These are phyloP conservation scores for Lagria hirta DNA, from an alignment of 2,888 invertebrate species.

Conservation along the genomic window DNA sequence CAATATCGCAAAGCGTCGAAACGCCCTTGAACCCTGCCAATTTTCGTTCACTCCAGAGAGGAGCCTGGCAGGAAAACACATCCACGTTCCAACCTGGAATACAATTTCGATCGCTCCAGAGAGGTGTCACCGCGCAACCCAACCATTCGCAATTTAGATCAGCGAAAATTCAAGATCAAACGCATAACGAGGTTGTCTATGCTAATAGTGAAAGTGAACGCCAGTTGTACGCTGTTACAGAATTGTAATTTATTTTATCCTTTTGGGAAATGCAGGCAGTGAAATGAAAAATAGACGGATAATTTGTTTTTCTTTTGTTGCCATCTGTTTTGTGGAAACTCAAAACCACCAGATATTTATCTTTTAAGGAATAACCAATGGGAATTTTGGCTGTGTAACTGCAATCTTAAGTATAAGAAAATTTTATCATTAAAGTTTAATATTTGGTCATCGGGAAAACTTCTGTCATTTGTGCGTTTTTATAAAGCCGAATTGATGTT, in stretches of 20 bases:
- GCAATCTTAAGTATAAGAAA: conserved; percentile 10
- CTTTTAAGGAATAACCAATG: too few species aligned
- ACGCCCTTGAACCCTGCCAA: conserved; percentile 56
- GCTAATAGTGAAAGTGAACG: conserved; percentile 55
- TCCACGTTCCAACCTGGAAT: conserved; percentile 44
- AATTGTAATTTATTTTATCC: conserved; percentile 57
- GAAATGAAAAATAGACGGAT: conserved; percentile 30
- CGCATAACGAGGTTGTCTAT: conserved; percentile 50
- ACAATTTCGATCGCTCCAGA: conserved; percentile 56
- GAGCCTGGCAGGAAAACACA: conserved; percentile 50
- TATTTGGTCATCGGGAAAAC: conserved; percentile 24
- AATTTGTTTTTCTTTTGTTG: conserved; percentile 26
- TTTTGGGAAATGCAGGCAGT: conserved; percentile 55
- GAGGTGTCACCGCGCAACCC: conserved; percentile 43
- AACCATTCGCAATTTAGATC: conserved; percentile 47
- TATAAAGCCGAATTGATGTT: too few species aligned
- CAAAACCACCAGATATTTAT: too few species aligned
- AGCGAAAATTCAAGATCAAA: conserved; percentile 52
- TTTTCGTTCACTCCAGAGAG: conserved; percentile 57
- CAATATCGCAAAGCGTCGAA: conserved; percentile 47
- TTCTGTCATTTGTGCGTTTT: conserved; percentile 1
- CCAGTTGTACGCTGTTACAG: conserved; percentile 72
- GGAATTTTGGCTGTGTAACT: conserved; percentile 1
- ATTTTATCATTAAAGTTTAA: conserved; percentile 7
- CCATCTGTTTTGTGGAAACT: conserved; percentile 14